Percentiles rank a stretch among this genome's conserved stretches.
phyloP scores from a whole-genome alignment of 2,797 vertebrate genomes.

The Euphonia xanthogaster region DNA sequence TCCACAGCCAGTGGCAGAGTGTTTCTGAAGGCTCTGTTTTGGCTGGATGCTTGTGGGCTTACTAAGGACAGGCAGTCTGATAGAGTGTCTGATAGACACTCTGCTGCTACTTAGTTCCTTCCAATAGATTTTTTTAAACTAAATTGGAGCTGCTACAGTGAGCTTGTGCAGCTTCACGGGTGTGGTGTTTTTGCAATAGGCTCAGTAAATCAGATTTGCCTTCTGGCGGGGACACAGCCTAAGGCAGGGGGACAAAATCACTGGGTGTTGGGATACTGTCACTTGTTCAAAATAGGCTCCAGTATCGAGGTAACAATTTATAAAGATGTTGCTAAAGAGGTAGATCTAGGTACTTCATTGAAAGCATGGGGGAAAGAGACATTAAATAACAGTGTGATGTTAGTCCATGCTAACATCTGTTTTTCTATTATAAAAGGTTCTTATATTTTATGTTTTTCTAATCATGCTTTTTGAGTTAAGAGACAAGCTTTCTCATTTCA shows the following conservation, averaged over 20 bases:
- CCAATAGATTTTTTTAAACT: background rate
- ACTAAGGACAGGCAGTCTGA: background rate
- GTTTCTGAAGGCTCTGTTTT: background rate
- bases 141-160: background rate
- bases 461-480: background rate
- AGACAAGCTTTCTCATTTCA: background rate
- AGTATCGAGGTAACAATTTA: background rate
- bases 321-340: background rate
- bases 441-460: background rate
- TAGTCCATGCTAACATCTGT: background rate
- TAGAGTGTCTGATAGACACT: background rate
- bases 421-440: background rate
- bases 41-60: background rate
- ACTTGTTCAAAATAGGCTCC: background rate
- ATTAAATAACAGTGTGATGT: background rate
- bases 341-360: background rate
- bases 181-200: background rate
- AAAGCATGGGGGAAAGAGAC: background rate
- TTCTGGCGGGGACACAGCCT: too few species aligned
- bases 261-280: background rate
- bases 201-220: background rate
- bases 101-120: background rate
- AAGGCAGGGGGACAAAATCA: background rate
- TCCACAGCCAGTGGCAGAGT: background rate
- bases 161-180: background rate